phyloP scores from a whole-genome alignment of 2,113 vertebrate genomes.

The Hippopotamus amphibius region DNA sequence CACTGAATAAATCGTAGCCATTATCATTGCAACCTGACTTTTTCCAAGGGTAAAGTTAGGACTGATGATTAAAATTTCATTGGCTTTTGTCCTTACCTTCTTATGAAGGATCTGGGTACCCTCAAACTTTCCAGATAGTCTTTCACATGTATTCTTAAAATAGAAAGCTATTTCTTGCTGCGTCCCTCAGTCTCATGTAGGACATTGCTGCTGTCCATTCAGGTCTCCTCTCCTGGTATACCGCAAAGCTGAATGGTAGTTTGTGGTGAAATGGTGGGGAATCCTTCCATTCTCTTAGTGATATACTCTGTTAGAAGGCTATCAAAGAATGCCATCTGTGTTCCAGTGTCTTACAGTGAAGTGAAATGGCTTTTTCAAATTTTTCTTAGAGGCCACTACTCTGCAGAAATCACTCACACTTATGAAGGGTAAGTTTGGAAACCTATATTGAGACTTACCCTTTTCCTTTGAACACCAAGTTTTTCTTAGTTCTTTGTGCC shows the following conservation, averaged over 20 bases:
- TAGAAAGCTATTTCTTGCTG: not conserved
- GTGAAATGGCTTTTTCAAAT: constrained; percentile 5
- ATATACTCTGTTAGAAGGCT: not conserved
- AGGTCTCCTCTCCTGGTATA: not conserved
- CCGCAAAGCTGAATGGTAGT: not conserved
- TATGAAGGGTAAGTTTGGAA: constrained; percentile 7
- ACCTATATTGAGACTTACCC: not conserved
- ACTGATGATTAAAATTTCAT: not conserved
- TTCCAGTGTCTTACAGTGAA: not conserved
- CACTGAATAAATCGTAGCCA: not conserved
- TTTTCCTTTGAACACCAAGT: not conserved
- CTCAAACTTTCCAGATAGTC: not conserved
- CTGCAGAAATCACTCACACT: not conserved
- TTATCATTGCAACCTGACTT: not conserved
- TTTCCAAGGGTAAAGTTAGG: not conserved
- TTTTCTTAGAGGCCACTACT: not conserved
- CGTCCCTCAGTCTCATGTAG: not conserved
- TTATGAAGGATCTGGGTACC: not conserved
- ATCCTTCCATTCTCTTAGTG: not conserved
- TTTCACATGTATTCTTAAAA: constrained; percentile 27
- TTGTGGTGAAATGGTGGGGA: not conserved
- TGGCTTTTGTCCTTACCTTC: not conserved
- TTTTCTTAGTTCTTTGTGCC: constrained; percentile 35
- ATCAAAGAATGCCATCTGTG: not conserved
- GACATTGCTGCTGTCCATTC: not conserved